phyloP scores from a whole-genome alignment of 2,797 vertebrate species.

The Rallus crepitans region DNA sequence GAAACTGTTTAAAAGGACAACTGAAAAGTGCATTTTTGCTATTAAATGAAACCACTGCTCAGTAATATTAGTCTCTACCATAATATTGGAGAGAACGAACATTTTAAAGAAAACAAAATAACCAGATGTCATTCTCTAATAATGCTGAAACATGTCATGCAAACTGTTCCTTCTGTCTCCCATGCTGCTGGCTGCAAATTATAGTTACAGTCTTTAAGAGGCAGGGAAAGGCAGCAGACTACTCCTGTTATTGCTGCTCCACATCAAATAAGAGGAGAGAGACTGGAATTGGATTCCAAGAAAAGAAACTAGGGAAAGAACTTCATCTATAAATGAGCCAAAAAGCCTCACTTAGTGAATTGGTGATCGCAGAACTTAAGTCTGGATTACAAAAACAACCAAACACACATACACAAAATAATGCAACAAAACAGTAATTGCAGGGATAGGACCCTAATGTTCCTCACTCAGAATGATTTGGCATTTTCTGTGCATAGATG shows the following conservation, averaged over 20 bases:
- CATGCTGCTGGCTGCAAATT: background rate
- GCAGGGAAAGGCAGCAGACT: background rate
- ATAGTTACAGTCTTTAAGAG: background rate
- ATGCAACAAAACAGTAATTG: background rate
- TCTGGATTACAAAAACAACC: background rate
- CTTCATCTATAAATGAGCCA: background rate
- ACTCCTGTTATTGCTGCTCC: background rate
- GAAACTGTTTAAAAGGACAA: background rate
- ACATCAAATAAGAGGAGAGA: background rate
- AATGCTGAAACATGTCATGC: accelerated
- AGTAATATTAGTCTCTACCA: background rate
- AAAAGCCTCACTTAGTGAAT: background rate
- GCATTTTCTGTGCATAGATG: background rate
- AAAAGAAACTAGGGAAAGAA: background rate
- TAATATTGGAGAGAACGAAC: background rate
- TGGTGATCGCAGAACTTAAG: background rate
- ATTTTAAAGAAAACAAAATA: background rate
- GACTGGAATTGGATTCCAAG: background rate
- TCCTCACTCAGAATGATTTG: background rate
- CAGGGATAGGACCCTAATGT: background rate
- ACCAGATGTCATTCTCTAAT: background rate
- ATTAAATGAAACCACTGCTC: background rate
- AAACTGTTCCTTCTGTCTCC: background rate
- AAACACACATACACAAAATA: background rate
- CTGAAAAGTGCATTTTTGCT: background rate